These are phyloP conservation scores for Sapajus apella DNA, from an alignment of 2,113 vertebrate species.

Conservation along the genomic window DNA sequence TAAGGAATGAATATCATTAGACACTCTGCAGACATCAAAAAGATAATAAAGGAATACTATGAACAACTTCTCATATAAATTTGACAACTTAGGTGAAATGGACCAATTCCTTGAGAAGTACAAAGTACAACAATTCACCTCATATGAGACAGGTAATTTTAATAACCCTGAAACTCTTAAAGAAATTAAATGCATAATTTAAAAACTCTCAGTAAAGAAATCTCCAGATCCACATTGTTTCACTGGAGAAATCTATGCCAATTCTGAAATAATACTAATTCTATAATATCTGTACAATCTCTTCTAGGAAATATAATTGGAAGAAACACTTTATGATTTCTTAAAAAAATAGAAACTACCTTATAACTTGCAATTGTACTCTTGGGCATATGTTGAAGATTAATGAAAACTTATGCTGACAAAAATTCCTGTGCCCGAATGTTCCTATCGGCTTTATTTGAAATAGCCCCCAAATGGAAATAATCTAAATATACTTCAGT, in stretches of 20 bases:
- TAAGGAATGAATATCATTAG: not conserved
- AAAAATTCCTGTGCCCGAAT: not conserved
- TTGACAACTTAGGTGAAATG: not conserved
- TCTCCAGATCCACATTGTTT: not conserved
- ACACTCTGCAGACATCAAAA: not conserved
- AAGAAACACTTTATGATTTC: not conserved
- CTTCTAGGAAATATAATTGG: not conserved
- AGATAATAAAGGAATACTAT: not conserved
- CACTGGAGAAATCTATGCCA: not conserved
- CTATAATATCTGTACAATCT: not conserved
- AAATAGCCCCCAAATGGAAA: not conserved
- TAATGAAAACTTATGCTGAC: not conserved
- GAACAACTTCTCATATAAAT: not conserved
- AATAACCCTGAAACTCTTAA: not conserved
- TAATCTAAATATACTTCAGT: not conserved
- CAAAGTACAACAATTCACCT: not conserved
- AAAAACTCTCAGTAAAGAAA: not conserved
- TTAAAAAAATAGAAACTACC: not conserved
- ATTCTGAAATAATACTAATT: not conserved
- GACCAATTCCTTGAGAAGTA: not conserved
- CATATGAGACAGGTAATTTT: not conserved
- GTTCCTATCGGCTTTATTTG: not conserved
- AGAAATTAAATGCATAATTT: not conserved
- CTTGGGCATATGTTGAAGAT: not conserved
- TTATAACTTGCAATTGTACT: not conserved